phyloP scores from a whole-genome alignment of 92 coral and sea anemone species.

The Epizoanthus rinbou region DNA sequence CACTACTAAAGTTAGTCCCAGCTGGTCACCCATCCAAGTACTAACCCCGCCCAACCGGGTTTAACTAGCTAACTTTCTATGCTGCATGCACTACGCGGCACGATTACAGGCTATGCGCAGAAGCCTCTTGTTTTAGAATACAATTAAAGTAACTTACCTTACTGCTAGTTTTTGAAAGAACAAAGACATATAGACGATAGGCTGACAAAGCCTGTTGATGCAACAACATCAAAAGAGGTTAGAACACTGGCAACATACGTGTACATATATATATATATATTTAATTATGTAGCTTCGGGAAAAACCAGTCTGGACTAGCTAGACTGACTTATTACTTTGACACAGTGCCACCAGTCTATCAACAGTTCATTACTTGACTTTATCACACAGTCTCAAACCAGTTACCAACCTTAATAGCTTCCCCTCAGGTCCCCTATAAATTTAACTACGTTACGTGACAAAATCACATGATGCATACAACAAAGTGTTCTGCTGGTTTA shows the following conservation, averaged over 20 bases:
- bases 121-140: neutral
- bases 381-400: neutral
- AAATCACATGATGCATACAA: neutral
- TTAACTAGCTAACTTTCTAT: no score
- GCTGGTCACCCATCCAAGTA: no score
- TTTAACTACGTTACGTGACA: no score
- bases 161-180: slow-evolving; percentile 59
- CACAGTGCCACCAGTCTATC: neutral
- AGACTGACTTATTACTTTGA: neutral
- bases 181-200: slow-evolving; percentile 66
- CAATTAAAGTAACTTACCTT: slow-evolving; percentile 46
- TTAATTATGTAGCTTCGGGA: no score
- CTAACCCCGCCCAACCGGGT: no score
- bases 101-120: no score
- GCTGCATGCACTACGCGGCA: no score
- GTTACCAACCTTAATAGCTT: neutral
- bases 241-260: neutral
- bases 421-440: neutral
- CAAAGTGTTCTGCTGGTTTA: slow-evolving; percentile 6
- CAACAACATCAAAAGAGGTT: neutral
- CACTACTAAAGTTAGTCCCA: no score
- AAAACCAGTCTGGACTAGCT: neutral
- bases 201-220: slow-evolving; percentile 73
- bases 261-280: neutral
- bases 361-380: neutral